Evolutionary conservation across 2,888 invertebrate genomes (phyloP), one percentile per base, ranked within the genome.

Genomic region (Caenorhabditis sp.): DNA sequence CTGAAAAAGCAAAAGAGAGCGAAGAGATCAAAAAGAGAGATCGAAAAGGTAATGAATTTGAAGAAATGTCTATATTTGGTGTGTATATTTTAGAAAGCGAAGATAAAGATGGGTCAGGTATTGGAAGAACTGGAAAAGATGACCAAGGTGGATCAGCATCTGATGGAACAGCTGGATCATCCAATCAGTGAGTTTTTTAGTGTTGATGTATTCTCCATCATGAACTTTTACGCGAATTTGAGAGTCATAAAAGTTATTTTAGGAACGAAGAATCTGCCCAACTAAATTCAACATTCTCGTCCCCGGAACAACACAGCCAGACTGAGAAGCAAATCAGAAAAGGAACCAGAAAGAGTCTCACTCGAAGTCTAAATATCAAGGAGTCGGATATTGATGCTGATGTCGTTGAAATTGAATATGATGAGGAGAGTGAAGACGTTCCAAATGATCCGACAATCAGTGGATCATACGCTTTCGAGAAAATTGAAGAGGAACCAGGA

Each of bases 331-430:
- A 84, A 69, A 64, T 84, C 26, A 64, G 72, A 44, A 80, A 72
- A 51, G 70, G 73, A 19, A 80, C 70, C 4, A 28, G 73, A 24
- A 84, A 84, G 44, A 84, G 84, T 68, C 59, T 84, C 16, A 84
- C 84, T 28, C 51, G 84, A 31, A 83, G 83, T 69, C 41, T 83
- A 35, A 83, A 83, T 31, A 79, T 83, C 70, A 79, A 68, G 66
- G 83, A 83, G 56, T 83, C 83, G 4, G 83, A 83, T 47, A 75
- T 80, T 74, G 80, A 80, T 56, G 82, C 74, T 0, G 83, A 83
- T 41, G 83, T 83, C n/a, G 75, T 70, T n/a, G 83, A 75, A 64
- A 41, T 63, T 10, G 79, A 61, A 19, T 69, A 69, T 26, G 76
- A 82, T 38, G 74, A 77, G 28, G 61, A 75, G 31, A 14, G 51